Percentiles rank a stretch among this genome's conserved stretches.
Conservation (phyloP, 2,113 vertebrate genomes). For the Salvelinus alpinus region DNA sequence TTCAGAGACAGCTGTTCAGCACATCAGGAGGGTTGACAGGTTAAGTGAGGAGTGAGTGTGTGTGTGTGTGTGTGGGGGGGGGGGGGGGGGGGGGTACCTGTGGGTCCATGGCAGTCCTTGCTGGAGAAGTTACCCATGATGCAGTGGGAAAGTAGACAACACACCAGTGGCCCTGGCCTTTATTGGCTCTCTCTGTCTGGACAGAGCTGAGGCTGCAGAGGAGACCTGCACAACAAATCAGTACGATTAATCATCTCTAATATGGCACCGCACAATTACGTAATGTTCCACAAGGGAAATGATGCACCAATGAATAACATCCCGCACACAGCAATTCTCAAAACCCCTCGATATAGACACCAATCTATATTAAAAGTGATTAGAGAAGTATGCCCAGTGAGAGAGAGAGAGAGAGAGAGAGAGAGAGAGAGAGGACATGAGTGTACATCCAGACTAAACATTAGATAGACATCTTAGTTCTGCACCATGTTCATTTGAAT, state of each 20-base stretch:
- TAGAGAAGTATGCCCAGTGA: not conserved
- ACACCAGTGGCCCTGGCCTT: slow-evolving; percentile 43
- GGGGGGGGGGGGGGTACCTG: slow-evolving; percentile 57
- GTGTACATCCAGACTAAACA: not conserved
- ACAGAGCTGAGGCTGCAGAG: slow-evolving; percentile 27
- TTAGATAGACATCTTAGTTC: not conserved
- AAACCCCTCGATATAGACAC: not conserved
- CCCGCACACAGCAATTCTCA: too few relatives aligned
- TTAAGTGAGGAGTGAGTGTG: not conserved
- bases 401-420: not conserved
- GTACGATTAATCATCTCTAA: not conserved
- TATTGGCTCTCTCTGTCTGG: slow-evolving; percentile 22
- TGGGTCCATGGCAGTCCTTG: slow-evolving; percentile 69
- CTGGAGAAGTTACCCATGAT: slow-evolving; percentile 76
- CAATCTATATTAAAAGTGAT: not conserved
- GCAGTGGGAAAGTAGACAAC: slow-evolving; percentile 35
- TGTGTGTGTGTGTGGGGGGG: slow-evolving; percentile 2
- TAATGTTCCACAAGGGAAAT: not conserved
- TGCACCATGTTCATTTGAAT: slow-evolving; percentile 3
- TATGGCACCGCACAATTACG: not conserved
- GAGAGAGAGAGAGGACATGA: not conserved
- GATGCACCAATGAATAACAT: not conserved
- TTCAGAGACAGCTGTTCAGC: slow-evolving; percentile 1
- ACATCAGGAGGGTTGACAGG: not conserved
- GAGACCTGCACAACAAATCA: not conserved